phyloP scores from a whole-genome alignment of 2,797 vertebrate genomes.

The Eutrigla gurnardus region DNA sequence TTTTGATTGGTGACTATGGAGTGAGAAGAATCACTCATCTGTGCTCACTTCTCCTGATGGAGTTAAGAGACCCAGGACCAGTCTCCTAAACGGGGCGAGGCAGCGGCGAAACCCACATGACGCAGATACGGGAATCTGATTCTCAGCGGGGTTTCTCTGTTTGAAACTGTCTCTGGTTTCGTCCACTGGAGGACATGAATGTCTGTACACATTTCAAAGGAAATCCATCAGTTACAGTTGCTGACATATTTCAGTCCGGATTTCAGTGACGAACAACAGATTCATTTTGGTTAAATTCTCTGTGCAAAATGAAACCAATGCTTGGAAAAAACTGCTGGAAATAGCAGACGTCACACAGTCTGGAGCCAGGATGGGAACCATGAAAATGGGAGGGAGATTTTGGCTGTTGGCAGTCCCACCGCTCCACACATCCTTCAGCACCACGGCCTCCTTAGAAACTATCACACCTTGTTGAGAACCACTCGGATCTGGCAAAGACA shows the following conservation, averaged over 20 bases:
- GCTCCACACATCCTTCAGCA: slow-evolving; percentile 4
- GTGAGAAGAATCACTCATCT: too few relatives aligned
- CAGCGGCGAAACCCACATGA: not conserved
- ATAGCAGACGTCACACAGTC: not conserved
- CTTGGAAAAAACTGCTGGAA: slow-evolving; percentile 5
- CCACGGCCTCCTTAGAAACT: slow-evolving; percentile 25
- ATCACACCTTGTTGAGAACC: slow-evolving; percentile 59
- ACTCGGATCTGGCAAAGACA: slow-evolving; percentile 48
- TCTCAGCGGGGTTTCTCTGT: not conserved
- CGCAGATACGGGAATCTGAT: not conserved
- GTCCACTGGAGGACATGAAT: not conserved
- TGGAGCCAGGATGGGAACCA: slow-evolving; percentile 3
- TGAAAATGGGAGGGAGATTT: slow-evolving; percentile 9
- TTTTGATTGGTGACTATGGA: too few relatives aligned
- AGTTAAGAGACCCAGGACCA: not conserved
- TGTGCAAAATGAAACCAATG: not conserved
- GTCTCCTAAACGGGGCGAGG: not conserved
- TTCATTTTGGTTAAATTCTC: not conserved
- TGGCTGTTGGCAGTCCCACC: slow-evolving; percentile 13
- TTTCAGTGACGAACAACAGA: not conserved
- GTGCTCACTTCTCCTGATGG: too few relatives aligned
- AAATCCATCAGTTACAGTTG: not conserved
- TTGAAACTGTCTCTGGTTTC: not conserved
- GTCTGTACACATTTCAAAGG: not conserved
- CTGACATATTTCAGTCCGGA: not conserved